Conservation (phyloP, 1,140 invertebrate species). For the Manduca sexta region DNA sequence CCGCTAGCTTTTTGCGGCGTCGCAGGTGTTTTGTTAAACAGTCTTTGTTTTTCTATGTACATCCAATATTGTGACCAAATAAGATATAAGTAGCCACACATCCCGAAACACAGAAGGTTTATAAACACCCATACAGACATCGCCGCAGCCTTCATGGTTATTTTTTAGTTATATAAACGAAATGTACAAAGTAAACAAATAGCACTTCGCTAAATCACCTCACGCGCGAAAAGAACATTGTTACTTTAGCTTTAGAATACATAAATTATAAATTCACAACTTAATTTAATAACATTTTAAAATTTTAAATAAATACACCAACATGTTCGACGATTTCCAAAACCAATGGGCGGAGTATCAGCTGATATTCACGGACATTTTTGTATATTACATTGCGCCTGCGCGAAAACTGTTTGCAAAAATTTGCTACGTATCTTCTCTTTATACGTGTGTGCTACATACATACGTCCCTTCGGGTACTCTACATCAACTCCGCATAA, state of each 20-base stretch:
- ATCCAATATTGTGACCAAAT: slow-evolving; percentile 82
- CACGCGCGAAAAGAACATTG: no score
- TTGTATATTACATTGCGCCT: slow-evolving; percentile 12
- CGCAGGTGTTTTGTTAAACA: slow-evolving; percentile 52
- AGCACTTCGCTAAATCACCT: no score
- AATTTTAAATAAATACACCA: not conserved
- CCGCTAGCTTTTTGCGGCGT: slow-evolving; percentile 27
- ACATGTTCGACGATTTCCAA: slow-evolving; percentile 4
- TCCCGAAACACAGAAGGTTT: slow-evolving; percentile 79
- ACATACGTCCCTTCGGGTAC: no score
- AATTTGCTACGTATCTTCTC: not conserved
- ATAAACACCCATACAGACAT: slow-evolving; percentile 82
- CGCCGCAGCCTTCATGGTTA: slow-evolving; percentile 76
- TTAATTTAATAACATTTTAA: no score
- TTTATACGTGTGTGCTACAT: no score
- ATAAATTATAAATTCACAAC: no score
- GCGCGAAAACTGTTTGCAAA: slow-evolving; percentile 4
- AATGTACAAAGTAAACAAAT: no score
- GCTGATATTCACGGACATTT: slow-evolving; percentile 32
- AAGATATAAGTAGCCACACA: slow-evolving; percentile 81
- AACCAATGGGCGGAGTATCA: slow-evolving; percentile 40
- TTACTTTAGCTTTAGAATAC: no score
- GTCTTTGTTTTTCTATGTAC: slow-evolving; percentile 70
- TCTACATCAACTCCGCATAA: no score
- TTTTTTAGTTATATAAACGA: no score